Evolutionary conservation across 2,113 vertebrate species (phyloP).

Genomic region (Sphaerodactylus townsendi): DNA sequence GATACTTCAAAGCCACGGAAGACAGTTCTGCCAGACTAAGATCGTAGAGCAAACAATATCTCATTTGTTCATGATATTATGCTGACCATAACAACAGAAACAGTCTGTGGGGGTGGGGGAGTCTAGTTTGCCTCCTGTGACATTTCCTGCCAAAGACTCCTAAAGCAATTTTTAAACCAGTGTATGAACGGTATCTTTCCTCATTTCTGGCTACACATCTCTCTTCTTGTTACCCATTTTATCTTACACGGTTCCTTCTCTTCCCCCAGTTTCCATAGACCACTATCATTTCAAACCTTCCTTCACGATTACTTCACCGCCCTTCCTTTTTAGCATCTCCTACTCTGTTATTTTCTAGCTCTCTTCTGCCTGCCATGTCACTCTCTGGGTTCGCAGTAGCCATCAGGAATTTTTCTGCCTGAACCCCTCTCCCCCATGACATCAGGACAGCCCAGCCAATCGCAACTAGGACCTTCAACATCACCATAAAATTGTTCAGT

Average conservation of each 20-base stretch:
- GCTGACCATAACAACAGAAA: background rate
- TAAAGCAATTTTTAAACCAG: background rate
- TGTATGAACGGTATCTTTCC: background rate
- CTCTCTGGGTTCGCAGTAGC: too few species aligned
- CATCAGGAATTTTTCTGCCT: background rate
- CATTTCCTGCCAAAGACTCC: background rate
- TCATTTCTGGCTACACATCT: background rate
- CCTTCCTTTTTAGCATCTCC: background rate
- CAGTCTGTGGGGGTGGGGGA: too few species aligned
- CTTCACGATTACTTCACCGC: background rate
- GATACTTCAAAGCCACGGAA: background rate
- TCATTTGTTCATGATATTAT: background rate
- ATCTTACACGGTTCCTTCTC: background rate
- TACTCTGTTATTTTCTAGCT: background rate
- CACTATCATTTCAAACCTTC: background rate
- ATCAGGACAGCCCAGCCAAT: background rate
- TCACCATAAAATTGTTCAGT: background rate
- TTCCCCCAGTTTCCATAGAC: background rate
- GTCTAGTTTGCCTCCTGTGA: background rate
- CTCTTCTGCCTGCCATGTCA: background rate
- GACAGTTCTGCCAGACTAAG: background rate
- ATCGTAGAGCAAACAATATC: background rate
- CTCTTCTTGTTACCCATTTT: background rate
- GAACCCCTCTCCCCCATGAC: background rate
- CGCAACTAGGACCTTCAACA: background rate